Evolutionary conservation across 2,797 vertebrate species (phyloP), one percentile per base, ranked within the genome.

Genomic region (Meda fulgida): DNA sequence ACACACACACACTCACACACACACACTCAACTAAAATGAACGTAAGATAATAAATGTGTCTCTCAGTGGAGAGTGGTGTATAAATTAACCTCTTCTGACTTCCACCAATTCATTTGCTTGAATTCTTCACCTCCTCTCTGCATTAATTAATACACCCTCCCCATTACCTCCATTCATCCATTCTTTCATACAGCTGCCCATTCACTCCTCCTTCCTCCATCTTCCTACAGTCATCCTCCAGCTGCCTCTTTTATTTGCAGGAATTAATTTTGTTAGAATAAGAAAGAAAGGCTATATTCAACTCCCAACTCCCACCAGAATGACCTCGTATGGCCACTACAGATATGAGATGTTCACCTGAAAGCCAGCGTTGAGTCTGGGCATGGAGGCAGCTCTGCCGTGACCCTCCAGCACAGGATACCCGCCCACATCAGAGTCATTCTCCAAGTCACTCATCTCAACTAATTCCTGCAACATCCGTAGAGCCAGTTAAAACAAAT

Each of bases 371-470:
- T 97, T 98, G 84, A 99, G 95, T 63, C 97, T 95, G 0, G 98
- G 98, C 96, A 99, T 97, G 79, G 98, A 99, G 1, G 97, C 97
- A 0, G 98, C 98, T 87, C 97, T 92, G 3, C 96, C 95, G 78
- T 98, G 97, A 88, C 93, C 96, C 91, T 98, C 97, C 93, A 99
- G 92, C 51, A 93, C 93, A 0, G 95, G 95, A 34, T 95, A 96
- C 23, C 92, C 94, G 38, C 96, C 97, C 23, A 92, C 90, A 0
- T 96, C 96, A 4, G 96, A 93, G 65, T 89, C 90, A 88, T 95
- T 93, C 81, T 96, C 96, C 89, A 96, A 95, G 87, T 95, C 95
- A 92, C 92, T 96, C 95, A 97, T 96, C 91, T 97, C 97, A 58
- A 96, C 95, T 84, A 94, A 53, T 87, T 95, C 96, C 98, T 99